These are phyloP conservation scores for Schizaphis graminum DNA, from an alignment of 2,888 invertebrate species.

Conservation along the genomic window DNA sequence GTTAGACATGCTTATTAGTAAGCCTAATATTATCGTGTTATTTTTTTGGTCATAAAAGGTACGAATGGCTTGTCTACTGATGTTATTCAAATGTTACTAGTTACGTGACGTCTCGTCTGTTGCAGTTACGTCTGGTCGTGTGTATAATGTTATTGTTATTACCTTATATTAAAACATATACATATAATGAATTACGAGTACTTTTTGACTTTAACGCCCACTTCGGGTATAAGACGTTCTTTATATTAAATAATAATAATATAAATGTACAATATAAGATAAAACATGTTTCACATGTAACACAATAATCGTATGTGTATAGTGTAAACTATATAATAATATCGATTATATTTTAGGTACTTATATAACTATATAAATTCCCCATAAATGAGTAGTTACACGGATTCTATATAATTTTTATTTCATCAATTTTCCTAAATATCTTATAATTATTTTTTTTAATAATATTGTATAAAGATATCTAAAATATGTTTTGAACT, in stretches of 20 bases:
- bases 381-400: background rate
- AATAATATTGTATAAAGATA: background rate
- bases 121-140: background rate
- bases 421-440: background rate
- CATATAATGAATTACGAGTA: background rate
- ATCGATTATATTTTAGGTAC: background rate
- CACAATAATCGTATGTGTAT: background rate
- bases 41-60: background rate
- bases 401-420: background rate
- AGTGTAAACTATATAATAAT: background rate
- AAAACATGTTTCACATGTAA: background rate
- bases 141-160: background rate
- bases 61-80: background rate
- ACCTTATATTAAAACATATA: background rate
- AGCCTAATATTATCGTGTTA: background rate
- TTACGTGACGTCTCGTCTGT: background rate
- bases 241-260: background rate
- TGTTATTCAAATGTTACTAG: background rate
- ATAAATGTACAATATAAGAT: background rate
- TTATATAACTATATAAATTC: background rate
- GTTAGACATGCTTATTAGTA: background rate
- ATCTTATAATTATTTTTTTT: background rate
- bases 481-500: background rate
- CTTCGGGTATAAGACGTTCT: background rate
- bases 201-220: background rate